These are phyloP conservation scores for Tenodera sinensis DNA, from an alignment of 2,888 invertebrate species.

Conservation along the genomic window DNA sequence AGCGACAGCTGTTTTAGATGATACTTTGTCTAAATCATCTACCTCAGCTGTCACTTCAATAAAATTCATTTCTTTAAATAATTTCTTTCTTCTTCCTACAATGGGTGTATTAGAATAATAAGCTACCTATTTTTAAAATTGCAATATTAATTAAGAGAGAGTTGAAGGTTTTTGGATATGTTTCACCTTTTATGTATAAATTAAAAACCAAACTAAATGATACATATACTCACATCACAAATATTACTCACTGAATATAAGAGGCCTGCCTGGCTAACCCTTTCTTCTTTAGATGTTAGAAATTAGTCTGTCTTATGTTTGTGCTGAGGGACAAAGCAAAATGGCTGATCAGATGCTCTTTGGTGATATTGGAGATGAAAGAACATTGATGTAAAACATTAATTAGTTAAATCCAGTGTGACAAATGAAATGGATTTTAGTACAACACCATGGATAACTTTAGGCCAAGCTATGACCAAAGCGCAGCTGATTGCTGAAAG, in stretches of 20 bases:
- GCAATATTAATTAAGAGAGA: no score
- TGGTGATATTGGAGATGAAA: not conserved
- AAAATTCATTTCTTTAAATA: no score
- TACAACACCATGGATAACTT: not conserved
- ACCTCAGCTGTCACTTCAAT: no score
- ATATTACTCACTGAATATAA: not conserved
- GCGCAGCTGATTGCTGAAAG: slow-evolving; percentile 1
- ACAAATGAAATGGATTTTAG: no score
- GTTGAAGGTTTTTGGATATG: no score
- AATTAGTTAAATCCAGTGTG: not conserved
- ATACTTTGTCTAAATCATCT: no score
- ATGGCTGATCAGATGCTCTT: not conserved
- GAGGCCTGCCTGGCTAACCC: not conserved
- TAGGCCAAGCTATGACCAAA: not conserved
- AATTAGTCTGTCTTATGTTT: not conserved
- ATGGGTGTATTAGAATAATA: no score
- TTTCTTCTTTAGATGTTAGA: not conserved
- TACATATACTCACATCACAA: not conserved
- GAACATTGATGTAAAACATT: not conserved
- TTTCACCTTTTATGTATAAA: not conserved
- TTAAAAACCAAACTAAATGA: not conserved
- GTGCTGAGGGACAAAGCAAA: not conserved
- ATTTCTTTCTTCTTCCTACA: no score
- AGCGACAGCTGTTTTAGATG: no score
- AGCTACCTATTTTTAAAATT: no score